Base-by-base conservation (phyloP, 2,113 vertebrate genomes). In the Cebidichthys violaceus region DNA sequence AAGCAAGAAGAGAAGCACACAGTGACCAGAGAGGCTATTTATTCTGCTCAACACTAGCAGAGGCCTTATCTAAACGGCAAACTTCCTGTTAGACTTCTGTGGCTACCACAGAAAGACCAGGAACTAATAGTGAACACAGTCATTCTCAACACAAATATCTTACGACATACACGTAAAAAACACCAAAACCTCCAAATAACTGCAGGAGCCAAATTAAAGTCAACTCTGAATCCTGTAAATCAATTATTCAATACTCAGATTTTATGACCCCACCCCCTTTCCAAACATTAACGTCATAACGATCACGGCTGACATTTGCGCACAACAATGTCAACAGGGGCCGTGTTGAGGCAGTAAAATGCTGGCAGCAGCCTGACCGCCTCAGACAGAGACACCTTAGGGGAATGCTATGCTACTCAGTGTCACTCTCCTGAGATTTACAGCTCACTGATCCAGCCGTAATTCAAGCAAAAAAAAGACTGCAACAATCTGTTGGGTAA, bases 341-440 rank as follows among this genome's bases (percentile, higher is more conserved):
- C 14, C 69, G 31, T 27, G 65, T n/a, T 33, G 52, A 54, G 50
- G 54, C 43, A 54, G 57, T 31, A 67, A 55, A 35, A 31, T 31
- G 2, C 43, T 68, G 69, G 14, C 64, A 70, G 70, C 70, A 79
- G 35, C 59, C 29, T 9, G n/a, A 39, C 35, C 57, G 60, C n/a
- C 24, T 64, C 47, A 64, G 60, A 47, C 62, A n/a, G 29, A 79
- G 39, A 85, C 70, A 77, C 82, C 79, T 80, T 43, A 4, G 47
- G 79, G 78, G 31, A 54, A 68, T 66, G n/a, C 18, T 27, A 27
- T 55, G 35, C 27, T 41, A 76, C 11, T 70, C 54, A 61, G 9
- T 66, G 62, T 75, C 41, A 69, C n/a, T 43, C 77, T 76, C 55
- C 82, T 79, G 81, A 83, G 79, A 79, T 75, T 80, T 71, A 80